These are phyloP conservation scores for Probosciger aterrimus DNA, from an alignment of 2,113 vertebrate species.

Conservation along the genomic window DNA sequence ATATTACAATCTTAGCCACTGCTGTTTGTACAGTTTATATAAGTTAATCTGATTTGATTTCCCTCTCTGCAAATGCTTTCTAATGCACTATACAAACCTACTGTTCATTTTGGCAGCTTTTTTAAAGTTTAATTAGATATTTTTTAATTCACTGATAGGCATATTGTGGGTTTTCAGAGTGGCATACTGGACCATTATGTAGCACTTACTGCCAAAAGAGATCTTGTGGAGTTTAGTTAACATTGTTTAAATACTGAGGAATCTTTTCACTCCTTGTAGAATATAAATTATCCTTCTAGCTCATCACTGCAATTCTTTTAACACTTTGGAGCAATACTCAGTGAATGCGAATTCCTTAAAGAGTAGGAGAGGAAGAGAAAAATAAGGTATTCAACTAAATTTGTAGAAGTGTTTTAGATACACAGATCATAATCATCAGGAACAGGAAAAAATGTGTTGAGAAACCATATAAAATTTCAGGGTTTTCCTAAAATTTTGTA, in stretches of 20 bases:
- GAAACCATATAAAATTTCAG: neutral
- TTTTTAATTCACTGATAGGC: neutral
- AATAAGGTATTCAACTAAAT: neutral
- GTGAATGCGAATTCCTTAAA: neutral
- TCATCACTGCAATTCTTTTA: neutral
- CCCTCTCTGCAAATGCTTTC: neutral
- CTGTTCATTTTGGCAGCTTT: slow-evolving; percentile 2
- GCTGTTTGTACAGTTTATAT: neutral
- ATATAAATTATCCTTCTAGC: neutral
- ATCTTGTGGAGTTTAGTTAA: neutral
- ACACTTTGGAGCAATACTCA: neutral
- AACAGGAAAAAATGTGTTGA: neutral
- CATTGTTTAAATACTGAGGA: neutral
- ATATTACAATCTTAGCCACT: neutral
- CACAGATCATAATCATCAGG: neutral
- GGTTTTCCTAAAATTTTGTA: neutral
- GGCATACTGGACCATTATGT: neutral
- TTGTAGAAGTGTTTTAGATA: neutral
- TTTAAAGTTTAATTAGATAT: neutral
- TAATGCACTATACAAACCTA: neutral
- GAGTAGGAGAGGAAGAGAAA: neutral
- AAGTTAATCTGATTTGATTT: neutral
- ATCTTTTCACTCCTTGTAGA: neutral
- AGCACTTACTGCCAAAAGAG: neutral
- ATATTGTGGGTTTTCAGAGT: neutral